phyloP scores from a whole-genome alignment of 2,113 vertebrate species.

The Glaucidium brasilianum region DNA sequence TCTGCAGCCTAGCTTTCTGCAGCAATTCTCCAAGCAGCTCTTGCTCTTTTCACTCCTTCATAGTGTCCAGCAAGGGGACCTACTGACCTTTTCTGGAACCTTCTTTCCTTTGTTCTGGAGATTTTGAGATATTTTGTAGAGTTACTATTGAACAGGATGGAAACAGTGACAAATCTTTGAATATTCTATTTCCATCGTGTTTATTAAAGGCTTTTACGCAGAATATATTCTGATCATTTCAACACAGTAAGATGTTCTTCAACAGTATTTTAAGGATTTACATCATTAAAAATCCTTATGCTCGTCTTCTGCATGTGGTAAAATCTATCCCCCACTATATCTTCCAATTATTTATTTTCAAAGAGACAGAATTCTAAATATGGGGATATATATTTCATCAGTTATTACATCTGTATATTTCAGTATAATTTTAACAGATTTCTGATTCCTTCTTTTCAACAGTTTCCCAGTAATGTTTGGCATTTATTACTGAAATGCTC shows the following conservation, averaged over 20 bases:
- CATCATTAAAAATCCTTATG: not conserved
- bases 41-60: not conserved
- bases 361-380: not conserved
- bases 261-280: not conserved
- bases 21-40: not conserved
- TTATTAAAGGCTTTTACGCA: not conserved
- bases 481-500: not conserved
- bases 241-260: not conserved
- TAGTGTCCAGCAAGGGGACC: not conserved
- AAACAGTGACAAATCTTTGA: not conserved
- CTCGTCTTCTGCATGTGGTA: not conserved
- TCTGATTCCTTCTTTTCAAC: not conserved
- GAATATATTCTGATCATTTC: not conserved
- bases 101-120: not conserved
- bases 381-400: not conserved
- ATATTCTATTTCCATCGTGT: not conserved
- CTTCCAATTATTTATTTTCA: not conserved
- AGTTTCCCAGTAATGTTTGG: not conserved
- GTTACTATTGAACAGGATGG: not conserved
- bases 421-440: not conserved
- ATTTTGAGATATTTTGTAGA: not conserved
- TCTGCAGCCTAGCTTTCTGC: not conserved
- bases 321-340: not conserved
- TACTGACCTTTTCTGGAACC: not conserved
- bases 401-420: too few species aligned